Evolutionary conservation across 64 coral and sea anemone species (phyloP).

Genomic region (Acropora yongei): DNA sequence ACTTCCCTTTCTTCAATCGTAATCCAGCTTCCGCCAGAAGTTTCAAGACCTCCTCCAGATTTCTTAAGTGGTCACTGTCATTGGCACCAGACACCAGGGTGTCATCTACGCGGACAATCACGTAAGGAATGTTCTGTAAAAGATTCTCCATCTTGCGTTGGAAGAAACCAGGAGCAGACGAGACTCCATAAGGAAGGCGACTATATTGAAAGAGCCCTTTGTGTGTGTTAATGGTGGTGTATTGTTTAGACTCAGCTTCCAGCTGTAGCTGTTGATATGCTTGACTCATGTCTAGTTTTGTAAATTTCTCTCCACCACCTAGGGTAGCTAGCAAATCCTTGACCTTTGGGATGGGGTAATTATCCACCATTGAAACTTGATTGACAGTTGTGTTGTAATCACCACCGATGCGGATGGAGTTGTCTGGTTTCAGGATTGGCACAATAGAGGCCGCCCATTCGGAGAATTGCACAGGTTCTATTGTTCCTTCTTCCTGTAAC

Average conservation of each 20-base stretch:
- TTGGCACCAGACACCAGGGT: constrained; percentile 13
- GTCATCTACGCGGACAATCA: constrained; percentile 16
- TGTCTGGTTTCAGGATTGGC: no score
- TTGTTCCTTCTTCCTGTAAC: no score
- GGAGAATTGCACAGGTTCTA: no score
- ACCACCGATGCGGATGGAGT: no score
- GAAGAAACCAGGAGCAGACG: constrained; percentile 45
- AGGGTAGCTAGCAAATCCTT: constrained; percentile 26
- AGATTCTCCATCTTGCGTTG: constrained; percentile 39
- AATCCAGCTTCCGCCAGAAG: constrained; percentile 1
- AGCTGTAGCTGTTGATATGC: constrained; percentile 22
- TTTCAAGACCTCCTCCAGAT: constrained; percentile 3
- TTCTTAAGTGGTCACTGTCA: neutral
- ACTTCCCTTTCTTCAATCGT: neutral
- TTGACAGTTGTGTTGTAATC: no score
- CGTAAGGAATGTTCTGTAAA: neutral
- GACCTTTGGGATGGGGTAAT: constrained; percentile 1
- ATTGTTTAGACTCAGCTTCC: neutral
- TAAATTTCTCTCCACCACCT: neutral
- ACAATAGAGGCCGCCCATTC: no score
- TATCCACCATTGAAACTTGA: neutral
- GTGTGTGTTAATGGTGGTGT: neutral
- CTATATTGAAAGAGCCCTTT: no score
- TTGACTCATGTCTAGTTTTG: constrained; percentile 5
- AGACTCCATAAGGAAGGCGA: no score